Percentiles rank a stretch among this genome's conserved stretches.
Evolutionary conservation across 2,888 invertebrate species (phyloP).

Genomic region (Mactromeris polynyma): DNA sequence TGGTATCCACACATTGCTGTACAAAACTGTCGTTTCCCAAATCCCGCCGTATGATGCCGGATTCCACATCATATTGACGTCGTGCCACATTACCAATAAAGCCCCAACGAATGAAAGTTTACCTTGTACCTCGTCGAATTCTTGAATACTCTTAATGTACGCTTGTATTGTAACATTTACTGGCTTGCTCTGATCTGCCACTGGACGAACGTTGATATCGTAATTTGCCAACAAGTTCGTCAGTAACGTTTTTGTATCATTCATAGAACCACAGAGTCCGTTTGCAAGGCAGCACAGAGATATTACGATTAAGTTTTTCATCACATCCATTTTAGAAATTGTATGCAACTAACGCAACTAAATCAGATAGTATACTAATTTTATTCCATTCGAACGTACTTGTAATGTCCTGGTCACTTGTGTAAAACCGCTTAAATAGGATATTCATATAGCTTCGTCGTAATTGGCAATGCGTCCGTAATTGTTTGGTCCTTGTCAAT

Average conservation of each 20-base stretch:
- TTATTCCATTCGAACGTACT: no score
- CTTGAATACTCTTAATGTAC: constrained; percentile 47
- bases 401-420: no score
- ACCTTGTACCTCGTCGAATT: constrained; percentile 62
- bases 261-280: constrained; percentile 1
- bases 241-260: constrained; percentile 35
- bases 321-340: neutral
- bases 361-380: no score
- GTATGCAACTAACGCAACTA: neutral
- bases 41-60: constrained; percentile 36
- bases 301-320: neutral
- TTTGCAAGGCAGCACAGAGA: neutral
- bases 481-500: no score
- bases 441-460: no score
- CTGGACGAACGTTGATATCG: constrained; percentile 46
- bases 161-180: constrained; percentile 26
- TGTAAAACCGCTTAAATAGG: no score
- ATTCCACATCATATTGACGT: constrained; percentile 47
- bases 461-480: no score
- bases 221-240: constrained; percentile 40
- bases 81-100: constrained; percentile 38
- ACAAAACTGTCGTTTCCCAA: constrained; percentile 7
- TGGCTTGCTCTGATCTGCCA: constrained; percentile 8
- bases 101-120: constrained; percentile 50
- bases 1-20: constrained; percentile 62